phyloP scores from a whole-genome alignment of 2,797 vertebrate genomes.

The Psittacula echo region DNA sequence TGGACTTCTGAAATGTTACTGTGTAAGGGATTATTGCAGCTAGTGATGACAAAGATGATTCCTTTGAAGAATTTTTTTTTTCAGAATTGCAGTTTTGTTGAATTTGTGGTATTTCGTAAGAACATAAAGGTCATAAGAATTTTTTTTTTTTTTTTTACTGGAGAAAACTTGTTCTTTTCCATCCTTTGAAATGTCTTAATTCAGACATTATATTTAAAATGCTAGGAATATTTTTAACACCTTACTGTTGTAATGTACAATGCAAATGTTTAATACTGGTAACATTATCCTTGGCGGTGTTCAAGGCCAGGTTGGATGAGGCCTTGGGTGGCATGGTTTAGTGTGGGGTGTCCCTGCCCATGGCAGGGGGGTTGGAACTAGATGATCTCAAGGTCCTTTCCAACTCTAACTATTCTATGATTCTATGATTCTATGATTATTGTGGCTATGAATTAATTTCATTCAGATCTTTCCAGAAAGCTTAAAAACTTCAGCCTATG shows the following conservation, averaged over 20 bases:
- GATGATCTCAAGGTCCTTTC: no score
- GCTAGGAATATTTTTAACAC: neutral
- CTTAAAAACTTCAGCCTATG: neutral
- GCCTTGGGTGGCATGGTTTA: no score
- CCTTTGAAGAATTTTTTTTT: neutral
- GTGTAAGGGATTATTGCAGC: neutral
- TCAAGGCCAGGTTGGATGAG: no score
- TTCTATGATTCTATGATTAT: neutral
- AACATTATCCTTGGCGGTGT: neutral
- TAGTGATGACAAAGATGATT: neutral
- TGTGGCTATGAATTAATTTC: neutral
- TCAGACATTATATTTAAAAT: neutral
- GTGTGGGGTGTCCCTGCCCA: no score
- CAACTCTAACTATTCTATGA: no score
- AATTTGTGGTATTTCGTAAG: neutral
- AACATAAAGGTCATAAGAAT: fast-evolving
- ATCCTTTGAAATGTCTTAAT: neutral
- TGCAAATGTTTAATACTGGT: neutral
- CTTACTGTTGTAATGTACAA: neutral
- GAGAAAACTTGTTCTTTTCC: neutral
- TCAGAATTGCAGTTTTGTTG: neutral
- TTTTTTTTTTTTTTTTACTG: neutral
- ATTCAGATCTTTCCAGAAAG: neutral
- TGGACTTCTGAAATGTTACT: neutral
- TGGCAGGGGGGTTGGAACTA: no score